Evolutionary conservation across 2,797 vertebrate species (phyloP), one percentile per base, ranked within the genome.

Genomic region (Todus mexicanus): DNA sequence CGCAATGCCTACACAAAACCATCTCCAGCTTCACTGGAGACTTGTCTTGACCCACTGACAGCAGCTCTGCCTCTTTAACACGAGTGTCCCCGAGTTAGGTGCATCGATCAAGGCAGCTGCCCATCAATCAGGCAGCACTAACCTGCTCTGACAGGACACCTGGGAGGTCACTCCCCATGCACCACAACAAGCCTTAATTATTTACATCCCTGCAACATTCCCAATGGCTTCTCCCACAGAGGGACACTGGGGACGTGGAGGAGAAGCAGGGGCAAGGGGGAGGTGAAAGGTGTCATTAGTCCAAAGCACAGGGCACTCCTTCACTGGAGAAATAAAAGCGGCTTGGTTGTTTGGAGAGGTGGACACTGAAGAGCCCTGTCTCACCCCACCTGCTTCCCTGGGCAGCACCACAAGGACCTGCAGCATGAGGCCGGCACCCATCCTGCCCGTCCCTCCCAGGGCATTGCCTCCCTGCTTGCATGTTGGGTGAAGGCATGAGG

Each of bases 91-190:
- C 7, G 73, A 72, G 83, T 37, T 40, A 17, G 66, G 61, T 64
- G 66, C 86, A 92, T 84, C 8, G 26, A 89, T 95, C 92, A 87
- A 29, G 63, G 77, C 37, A 85, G 40, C 33, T 22, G 70, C 64
- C 56, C 14, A 63, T 93, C 90, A 54, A 79, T 95, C 90, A 90
- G 81, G 83, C 12, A 54, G 71, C 89, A 87, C 84, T 90, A 95
- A 95, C 89, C 73, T 10, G 6, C 90, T 73, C 74, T 2, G 61
- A 79, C 37, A 66, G 7, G 63, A 25, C 45, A 47, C 86, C 31
- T 12, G 54, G 81, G 74, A 90, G 70, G 78, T 68, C 6, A 50
- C 25, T 87, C 43, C 56, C 84, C 5, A 4, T 8, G 11, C 53
- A 53, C 83, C 73, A 72, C 90, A 60, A 77, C 29, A 12, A 89